Percentiles rank a stretch among this genome's conserved stretches.
Evolutionary conservation across 2,113 vertebrate species (phyloP).

Genomic region (Pantherophis guttatus): DNA sequence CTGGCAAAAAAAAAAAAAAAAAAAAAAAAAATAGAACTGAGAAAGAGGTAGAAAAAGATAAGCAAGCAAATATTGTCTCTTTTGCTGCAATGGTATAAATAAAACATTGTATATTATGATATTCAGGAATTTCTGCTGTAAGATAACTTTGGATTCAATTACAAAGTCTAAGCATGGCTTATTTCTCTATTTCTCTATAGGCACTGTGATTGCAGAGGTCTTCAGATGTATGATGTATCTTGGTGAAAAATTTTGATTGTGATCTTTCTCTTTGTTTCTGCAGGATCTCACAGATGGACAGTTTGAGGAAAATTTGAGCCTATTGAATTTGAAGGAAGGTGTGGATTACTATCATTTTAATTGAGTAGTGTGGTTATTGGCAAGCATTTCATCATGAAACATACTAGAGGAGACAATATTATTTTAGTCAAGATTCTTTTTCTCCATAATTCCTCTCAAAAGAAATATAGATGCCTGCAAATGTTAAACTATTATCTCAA

Average conservation of each 20-base stretch:
- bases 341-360: conserved; percentile 77
- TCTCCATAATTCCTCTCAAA: not conserved
- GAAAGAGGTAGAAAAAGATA: not conserved
- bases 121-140: not conserved
- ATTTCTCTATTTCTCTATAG: not conserved
- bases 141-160: not conserved
- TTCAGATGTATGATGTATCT: not conserved
- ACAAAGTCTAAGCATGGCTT: not conserved
- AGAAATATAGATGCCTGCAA: not conserved
- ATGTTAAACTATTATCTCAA: rapidly evolving
- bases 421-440: not conserved
- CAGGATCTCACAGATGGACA: conserved; percentile 90
- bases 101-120: not conserved
- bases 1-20: not conserved
- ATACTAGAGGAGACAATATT: rapidly evolving
- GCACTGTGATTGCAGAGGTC: not conserved
- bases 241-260: not conserved
- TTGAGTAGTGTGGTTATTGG: conserved; percentile 47
- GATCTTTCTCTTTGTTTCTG: not conserved
- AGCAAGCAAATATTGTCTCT: not conserved
- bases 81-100: not conserved
- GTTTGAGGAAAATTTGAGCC: conserved; percentile 84
- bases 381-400: not conserved
- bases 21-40: no score
- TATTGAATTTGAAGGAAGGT: conserved; percentile 78